Evolutionary conservation across 1,140 invertebrate genomes (phyloP).

Genomic region (Drosophila nasuta): DNA sequence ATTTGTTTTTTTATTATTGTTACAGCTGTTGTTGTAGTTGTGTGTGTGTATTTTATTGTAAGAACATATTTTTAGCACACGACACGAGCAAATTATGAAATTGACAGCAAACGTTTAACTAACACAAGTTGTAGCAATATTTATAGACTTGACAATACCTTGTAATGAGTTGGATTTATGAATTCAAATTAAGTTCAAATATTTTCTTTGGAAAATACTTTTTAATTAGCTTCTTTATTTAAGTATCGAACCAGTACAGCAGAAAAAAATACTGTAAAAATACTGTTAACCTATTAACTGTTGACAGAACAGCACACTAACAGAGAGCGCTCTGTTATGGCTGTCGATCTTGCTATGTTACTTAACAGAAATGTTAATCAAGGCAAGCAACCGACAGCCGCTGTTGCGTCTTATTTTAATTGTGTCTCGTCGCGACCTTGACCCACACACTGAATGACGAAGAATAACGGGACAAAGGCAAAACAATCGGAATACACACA

Average conservation of each 20-base stretch:
- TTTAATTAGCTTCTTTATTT: too few species aligned
- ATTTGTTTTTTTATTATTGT: not conserved
- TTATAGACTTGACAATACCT: not conserved
- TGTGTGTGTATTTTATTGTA: slow-evolving; percentile 18
- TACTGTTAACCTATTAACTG: too few species aligned
- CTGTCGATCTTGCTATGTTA: slow-evolving; percentile 24
- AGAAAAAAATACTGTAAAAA: too few species aligned
- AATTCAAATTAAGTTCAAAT: too few species aligned
- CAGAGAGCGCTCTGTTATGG: slow-evolving; percentile 4
- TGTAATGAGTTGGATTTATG: too few species aligned
- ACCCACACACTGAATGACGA: slow-evolving; percentile 49
- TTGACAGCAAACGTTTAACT: slow-evolving; percentile 27
- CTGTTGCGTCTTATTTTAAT: slow-evolving; percentile 29
- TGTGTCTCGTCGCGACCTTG: slow-evolving; percentile 53
- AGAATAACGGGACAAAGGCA: not conserved
- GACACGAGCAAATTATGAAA: slow-evolving; percentile 25
- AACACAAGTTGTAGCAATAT: slow-evolving; percentile 33
- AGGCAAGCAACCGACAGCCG: not conserved
- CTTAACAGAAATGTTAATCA: slow-evolving; percentile 14
- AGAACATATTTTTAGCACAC: slow-evolving; percentile 5
- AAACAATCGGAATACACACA: slow-evolving; percentile 39
- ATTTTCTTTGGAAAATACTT: too few species aligned
- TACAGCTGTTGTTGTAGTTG: slow-evolving; percentile 7
- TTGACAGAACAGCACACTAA: too few species aligned
- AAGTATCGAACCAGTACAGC: too few species aligned